These are phyloP conservation scores for Aphelinus certus DNA, from an alignment of 1,140 invertebrate species.

Conservation along the genomic window DNA sequence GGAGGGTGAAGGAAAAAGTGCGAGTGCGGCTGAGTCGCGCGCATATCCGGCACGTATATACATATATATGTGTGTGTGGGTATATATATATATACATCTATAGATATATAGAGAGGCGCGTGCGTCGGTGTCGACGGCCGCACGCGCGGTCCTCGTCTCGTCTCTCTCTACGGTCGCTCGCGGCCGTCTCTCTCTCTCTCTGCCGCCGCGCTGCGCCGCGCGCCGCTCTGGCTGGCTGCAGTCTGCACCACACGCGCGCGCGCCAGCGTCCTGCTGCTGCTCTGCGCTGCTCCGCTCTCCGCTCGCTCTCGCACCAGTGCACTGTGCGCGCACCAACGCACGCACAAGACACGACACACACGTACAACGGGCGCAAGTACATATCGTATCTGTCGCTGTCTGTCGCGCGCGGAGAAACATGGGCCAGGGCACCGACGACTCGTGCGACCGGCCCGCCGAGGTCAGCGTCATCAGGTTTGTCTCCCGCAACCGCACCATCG, in stretches of 20 bases:
- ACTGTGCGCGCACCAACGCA: not conserved
- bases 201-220: conserved; percentile 6
- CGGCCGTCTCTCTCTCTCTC: not conserved
- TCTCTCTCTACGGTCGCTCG: conserved; percentile 10
- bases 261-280: not conserved
- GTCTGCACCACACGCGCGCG: not conserved
- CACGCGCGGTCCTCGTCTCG: conserved; percentile 33
- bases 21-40: too few species aligned
- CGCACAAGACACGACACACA: too few species aligned
- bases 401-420: conserved; percentile 41
- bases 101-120: not conserved
- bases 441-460: conserved; percentile 59
- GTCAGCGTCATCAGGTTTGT: conserved; percentile 65
- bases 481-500: conserved; percentile 62
- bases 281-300: not conserved
- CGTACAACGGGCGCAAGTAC: not conserved
- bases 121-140: conserved; percentile 29
- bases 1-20: too few species aligned
- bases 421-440: conserved; percentile 63
- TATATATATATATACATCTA: not conserved
- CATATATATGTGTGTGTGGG: not conserved
- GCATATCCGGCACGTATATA: too few species aligned
- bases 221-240: too few species aligned
- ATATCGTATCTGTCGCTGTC: not conserved
- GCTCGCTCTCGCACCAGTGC: not conserved